Conservation (phyloP, 2,888 invertebrate species). For the Macropis europaea region DNA sequence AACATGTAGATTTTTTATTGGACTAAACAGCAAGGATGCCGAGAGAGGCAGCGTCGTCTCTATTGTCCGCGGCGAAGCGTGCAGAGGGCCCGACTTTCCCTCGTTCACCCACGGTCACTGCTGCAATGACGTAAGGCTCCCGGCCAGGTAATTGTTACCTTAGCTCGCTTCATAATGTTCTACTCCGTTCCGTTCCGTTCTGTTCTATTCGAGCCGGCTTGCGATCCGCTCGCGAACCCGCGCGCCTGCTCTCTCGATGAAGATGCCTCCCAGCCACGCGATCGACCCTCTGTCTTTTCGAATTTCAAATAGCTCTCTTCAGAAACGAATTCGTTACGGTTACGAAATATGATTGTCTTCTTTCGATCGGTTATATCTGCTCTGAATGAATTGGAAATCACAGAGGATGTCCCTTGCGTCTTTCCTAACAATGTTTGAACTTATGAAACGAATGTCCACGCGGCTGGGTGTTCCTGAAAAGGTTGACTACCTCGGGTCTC, state of each 20-base stretch:
- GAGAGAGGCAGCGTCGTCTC: slow-evolving; percentile 49
- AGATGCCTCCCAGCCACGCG: background rate
- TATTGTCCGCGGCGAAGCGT: slow-evolving; percentile 76
- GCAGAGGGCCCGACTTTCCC: slow-evolving; percentile 75
- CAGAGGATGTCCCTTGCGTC: too few species aligned
- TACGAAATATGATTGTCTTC: too few species aligned
- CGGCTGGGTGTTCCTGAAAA: too few species aligned
- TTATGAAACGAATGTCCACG: too few species aligned
- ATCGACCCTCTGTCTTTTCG: too few species aligned
- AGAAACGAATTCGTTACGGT: too few species aligned
- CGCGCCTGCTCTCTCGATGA: background rate
- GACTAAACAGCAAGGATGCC: slow-evolving; percentile 34
- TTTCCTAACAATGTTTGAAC: too few species aligned
- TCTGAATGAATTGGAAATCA: too few species aligned
- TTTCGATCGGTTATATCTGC: too few species aligned
- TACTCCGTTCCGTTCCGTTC: slow-evolving; percentile 44
- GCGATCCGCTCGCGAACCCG: slow-evolving; percentile 8
- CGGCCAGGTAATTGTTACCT: slow-evolving; percentile 71
- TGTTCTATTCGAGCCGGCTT: slow-evolving; percentile 22
- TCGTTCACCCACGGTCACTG: slow-evolving; percentile 77
- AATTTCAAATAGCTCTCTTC: too few species aligned
- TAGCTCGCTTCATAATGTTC: slow-evolving; percentile 63
- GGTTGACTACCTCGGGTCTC: too few species aligned
- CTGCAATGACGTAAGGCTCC: slow-evolving; percentile 73
- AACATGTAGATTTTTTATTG: slow-evolving; percentile 23